phyloP scores from a whole-genome alignment of 2,888 invertebrate species.

The Meiosimyza platycephala region DNA sequence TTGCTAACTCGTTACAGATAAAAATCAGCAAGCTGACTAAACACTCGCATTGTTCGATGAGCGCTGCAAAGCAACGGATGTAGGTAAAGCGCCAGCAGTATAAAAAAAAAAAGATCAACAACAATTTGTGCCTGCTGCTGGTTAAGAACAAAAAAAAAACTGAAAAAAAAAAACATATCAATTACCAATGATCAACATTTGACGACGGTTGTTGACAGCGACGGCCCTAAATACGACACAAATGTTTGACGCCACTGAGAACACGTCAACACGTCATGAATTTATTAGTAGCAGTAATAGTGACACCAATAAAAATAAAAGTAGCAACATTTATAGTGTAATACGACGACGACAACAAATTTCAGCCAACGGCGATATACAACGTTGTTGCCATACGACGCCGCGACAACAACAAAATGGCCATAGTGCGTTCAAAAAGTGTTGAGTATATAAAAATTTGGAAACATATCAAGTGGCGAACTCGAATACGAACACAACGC shows the following conservation, averaged over 20 bases:
- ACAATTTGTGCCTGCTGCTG: no score
- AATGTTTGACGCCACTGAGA: conserved; percentile 16
- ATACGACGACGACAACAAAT: neutral
- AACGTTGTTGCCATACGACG: conserved; percentile 17
- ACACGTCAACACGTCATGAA: no score
- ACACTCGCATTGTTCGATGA: neutral
- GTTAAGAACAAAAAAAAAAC: neutral
- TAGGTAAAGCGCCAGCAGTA: neutral
- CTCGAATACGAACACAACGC: conserved; percentile 24
- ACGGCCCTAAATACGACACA: conserved; percentile 7
- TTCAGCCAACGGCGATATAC: neutral
- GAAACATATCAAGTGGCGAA: conserved; percentile 85
- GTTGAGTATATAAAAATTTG: conserved; percentile 73
- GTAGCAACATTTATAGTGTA: conserved; percentile 9
- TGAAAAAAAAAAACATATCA: conserved; percentile 17
- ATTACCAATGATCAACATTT: conserved; percentile 8
- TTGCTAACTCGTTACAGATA: conserved; percentile 12
- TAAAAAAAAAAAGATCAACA: neutral
- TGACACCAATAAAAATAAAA: neutral
- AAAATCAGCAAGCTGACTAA: conserved; percentile 3
- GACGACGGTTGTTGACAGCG: neutral
- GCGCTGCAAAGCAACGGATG: neutral
- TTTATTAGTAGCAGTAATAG: no score
- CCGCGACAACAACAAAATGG: conserved; percentile 47
- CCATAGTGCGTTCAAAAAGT: conserved; percentile 55